Conservation (phyloP, 2,113 vertebrate species). For the Corydoras maculifer region DNA sequence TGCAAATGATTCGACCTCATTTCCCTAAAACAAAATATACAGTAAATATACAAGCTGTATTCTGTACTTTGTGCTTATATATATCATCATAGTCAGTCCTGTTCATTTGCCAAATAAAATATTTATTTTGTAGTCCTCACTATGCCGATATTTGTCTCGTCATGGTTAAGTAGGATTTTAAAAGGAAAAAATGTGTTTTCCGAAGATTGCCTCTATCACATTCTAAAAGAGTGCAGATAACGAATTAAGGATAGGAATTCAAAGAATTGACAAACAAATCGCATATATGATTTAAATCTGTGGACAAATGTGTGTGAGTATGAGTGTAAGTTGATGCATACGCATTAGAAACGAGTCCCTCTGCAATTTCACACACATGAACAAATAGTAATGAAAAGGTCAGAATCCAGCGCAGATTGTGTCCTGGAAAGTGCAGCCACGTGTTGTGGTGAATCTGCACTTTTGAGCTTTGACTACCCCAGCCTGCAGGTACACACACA, state of each 20-base stretch:
- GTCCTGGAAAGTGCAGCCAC: slow-evolving; percentile 96
- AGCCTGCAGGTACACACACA: slow-evolving; percentile 64
- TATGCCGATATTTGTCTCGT: no score
- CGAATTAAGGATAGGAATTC: no score
- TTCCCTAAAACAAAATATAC: slow-evolving; percentile 52
- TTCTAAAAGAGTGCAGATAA: no score
- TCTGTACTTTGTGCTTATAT: no score
- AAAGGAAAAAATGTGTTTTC: no score
- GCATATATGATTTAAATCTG: background rate
- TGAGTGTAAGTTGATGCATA: slow-evolving; percentile 55
- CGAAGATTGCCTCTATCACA: no score
- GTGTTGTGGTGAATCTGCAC: slow-evolving; percentile 98
- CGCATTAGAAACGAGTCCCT: slow-evolving; percentile 89
- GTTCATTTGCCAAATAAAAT: no score
- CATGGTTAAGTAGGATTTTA: no score
- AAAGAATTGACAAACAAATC: no score
- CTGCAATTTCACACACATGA: slow-evolving; percentile 94
- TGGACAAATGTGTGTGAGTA: background rate
- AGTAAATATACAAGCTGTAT: no score
- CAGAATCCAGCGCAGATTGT: slow-evolving; percentile 93
- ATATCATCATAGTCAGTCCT: no score
- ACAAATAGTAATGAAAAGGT: slow-evolving; percentile 91
- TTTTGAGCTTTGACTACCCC: slow-evolving; percentile 97
- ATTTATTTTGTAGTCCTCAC: no score
- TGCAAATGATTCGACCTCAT: slow-evolving; percentile 79